Evolutionary conservation across 2,797 vertebrate genomes (phyloP), one percentile per base, ranked within the genome.

Genomic region (Tokudaia muenninki): DNA sequence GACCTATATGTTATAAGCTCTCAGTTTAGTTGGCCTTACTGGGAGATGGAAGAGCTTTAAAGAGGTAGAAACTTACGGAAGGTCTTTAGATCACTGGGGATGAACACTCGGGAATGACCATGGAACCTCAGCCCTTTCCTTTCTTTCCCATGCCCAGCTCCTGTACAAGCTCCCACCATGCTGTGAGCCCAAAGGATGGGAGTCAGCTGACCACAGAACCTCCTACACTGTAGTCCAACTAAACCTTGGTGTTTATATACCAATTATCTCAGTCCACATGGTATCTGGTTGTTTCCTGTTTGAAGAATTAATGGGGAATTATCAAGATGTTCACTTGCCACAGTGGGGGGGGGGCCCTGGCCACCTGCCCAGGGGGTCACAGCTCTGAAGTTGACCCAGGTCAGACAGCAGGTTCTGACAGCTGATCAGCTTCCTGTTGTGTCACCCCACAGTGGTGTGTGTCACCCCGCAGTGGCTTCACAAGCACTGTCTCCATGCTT

Each of bases 271-370:
- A 13, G 67, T 11, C 44, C 44, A 86, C 14, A 19, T 0, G 17
- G 9, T 10, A 6, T 8, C 57, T 61, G 14, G 21, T 3, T 59
- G n/a, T 50, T 52, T 55, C 37, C 47, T n/a, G 67, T 80, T 47
- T 26, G 13, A 55, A 50, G 78, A 57, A 22, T 17, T 14, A n/a
- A 10, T 1, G 9, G 41, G 22, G 5, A 41, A 31, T 24, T 22
- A 4, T 29, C 24, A 44, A 1, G 21, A 59, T 24, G 3, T 8
- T 4, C 57, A 16, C 0, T 6, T 72, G 65, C 13, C 3, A 0
- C 4, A 34, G 3, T 52, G 11, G 29, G 3, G 41, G 44, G 13
- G 72, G 52, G 16, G n/a, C 52, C 81, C 29, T 26, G 34, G 37
- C 22, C 67, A 13, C 65, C 21, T 37, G 52, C 59, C 26, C 59